Percentiles rank a stretch among this genome's conserved stretches.
Conservation (phyloP, 2,113 vertebrate genomes). For the Pitta sordida region DNA sequence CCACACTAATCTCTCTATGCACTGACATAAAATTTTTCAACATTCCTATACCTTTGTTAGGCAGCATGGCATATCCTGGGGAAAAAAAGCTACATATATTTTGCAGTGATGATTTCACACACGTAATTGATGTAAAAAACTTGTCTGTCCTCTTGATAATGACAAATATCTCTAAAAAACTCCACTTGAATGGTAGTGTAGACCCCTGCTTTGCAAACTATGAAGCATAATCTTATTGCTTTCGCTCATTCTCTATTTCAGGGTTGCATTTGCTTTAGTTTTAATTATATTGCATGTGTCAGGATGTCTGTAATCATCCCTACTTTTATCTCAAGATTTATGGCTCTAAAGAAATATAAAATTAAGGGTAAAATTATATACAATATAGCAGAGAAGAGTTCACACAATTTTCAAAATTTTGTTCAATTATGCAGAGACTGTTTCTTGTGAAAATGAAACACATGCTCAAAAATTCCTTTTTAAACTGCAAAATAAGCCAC, state of each 20-base stretch:
- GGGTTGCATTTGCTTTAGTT: background rate
- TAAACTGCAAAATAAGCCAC: background rate
- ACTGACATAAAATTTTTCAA: slow-evolving; percentile 9
- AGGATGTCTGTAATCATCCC: background rate
- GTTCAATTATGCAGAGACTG: background rate
- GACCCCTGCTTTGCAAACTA: background rate
- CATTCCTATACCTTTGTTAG: background rate
- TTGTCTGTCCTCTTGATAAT: background rate
- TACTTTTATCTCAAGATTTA: slow-evolving; percentile 3
- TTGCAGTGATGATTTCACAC: background rate
- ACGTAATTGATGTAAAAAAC: background rate
- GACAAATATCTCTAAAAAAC: background rate
- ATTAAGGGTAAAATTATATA: background rate
- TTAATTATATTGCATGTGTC: slow-evolving; percentile 11
- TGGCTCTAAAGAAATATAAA: background rate
- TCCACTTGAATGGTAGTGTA: background rate
- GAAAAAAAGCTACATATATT: background rate
- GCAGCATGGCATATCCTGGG: background rate
- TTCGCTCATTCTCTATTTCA: background rate
- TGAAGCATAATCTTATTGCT: background rate
- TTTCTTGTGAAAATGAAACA: background rate
- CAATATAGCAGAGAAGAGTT: background rate
- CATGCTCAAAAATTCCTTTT: background rate
- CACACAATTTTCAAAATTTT: background rate
- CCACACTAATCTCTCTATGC: slow-evolving; percentile 3